Percentiles rank a stretch among this genome's conserved stretches.
Conservation (phyloP, 1,140 invertebrate species). For the Drosophila novamexicana region DNA sequence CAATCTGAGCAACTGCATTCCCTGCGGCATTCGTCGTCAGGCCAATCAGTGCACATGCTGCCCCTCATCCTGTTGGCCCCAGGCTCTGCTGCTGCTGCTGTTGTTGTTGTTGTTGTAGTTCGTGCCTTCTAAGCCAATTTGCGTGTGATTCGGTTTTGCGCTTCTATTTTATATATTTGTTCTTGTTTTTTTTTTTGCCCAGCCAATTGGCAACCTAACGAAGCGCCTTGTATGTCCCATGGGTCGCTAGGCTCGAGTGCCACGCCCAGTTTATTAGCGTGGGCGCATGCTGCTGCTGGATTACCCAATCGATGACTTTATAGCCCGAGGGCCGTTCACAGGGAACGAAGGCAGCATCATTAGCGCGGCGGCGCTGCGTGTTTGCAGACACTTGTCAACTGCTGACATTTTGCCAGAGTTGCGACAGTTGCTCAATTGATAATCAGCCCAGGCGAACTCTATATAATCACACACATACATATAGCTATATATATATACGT, state of each 20-base stretch:
- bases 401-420: slow-evolving; percentile 26
- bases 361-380: neutral
- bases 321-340: neutral
- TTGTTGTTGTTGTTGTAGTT: neutral
- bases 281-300: slow-evolving; percentile 11
- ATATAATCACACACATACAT: neutral
- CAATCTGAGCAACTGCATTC: slow-evolving; percentile 36
- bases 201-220: slow-evolving; percentile 52
- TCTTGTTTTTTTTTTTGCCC: neutral
- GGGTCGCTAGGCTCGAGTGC: slow-evolving; percentile 13
- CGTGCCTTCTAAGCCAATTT: slow-evolving; percentile 54
- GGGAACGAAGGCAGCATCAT: neutral
- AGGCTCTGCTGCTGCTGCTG: neutral
- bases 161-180: neutral
- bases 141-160: slow-evolving; percentile 29
- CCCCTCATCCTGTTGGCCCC: slow-evolving; percentile 11
- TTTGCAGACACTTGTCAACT: slow-evolving; percentile 24
- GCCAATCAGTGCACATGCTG: slow-evolving; percentile 49
- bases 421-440: slow-evolving; percentile 22
- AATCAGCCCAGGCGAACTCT: neutral
- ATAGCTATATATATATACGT: neutral
- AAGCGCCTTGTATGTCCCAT: slow-evolving; percentile 35
- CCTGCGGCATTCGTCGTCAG: slow-evolving; percentile 29
- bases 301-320: slow-evolving; percentile 45
- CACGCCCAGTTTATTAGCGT: slow-evolving; percentile 62